Evolutionary conservation across 2,113 vertebrate genomes (phyloP).

Genomic region (Chamaetylas fuelleborni): DNA sequence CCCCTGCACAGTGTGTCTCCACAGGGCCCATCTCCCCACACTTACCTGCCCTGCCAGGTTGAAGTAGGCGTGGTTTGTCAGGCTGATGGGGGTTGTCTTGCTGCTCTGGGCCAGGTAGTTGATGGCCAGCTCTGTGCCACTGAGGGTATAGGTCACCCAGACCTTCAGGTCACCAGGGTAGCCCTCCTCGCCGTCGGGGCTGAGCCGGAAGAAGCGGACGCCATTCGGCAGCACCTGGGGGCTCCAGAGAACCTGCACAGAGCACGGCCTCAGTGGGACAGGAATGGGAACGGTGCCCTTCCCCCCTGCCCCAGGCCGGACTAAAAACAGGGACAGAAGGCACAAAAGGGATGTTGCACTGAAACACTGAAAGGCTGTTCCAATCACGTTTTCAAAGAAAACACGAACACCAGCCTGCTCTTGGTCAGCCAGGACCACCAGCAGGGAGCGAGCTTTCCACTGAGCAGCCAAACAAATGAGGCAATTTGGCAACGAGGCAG

Average conservation of each 20-base stretch:
- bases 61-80: slow-evolving; percentile 95
- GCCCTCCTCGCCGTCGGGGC: slow-evolving; percentile 89
- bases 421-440: not conserved
- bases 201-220: slow-evolving; percentile 80
- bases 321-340: not conserved
- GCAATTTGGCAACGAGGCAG: not conserved
- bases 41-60: slow-evolving; percentile 91
- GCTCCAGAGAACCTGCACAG: slow-evolving; percentile 85
- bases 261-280: accelerated
- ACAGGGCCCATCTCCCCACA: accelerated
- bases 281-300: not conserved
- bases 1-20: not conserved
- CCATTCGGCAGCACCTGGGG: slow-evolving; percentile 78
- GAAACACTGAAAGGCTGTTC: not conserved
- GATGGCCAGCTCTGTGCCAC: slow-evolving; percentile 76
- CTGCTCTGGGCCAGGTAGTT: slow-evolving; percentile 82
- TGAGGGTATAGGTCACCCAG: slow-evolving; percentile 85
- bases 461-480: not conserved
- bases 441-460: not conserved
- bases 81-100: slow-evolving; percentile 85
- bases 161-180: slow-evolving; percentile 89
- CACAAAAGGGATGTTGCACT: not conserved
- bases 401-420: not conserved
- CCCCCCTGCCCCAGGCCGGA: not conserved
- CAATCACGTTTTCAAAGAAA: not conserved